A percentile compares a stretch with the other conserved stretches of the same genome.
Evolutionary conservation across 2,888 invertebrate species (phyloP).

Genomic region (Philereme transversata): DNA sequence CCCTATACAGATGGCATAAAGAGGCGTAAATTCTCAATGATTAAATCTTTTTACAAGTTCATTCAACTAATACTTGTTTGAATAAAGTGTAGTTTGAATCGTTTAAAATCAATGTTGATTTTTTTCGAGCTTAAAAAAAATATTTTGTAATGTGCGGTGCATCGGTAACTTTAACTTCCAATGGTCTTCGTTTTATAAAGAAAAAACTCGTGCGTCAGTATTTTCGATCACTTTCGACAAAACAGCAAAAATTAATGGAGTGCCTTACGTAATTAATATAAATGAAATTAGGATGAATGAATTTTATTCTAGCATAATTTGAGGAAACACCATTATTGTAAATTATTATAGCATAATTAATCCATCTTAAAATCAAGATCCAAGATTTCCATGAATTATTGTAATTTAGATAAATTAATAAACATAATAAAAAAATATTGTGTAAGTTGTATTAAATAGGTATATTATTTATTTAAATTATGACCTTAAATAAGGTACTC

Average conservation of each 20-base stretch:
- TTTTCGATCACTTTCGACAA: slow-evolving; percentile 74
- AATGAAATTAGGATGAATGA: slow-evolving; percentile 81
- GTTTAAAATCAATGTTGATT: slow-evolving; percentile 32
- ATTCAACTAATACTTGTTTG: not conserved
- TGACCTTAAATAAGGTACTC: slow-evolving; percentile 1
- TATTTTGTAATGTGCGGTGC: slow-evolving; percentile 59
- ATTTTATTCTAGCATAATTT: slow-evolving; percentile 83
- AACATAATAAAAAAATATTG: slow-evolving; percentile 16
- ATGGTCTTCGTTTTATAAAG: slow-evolving; percentile 74
- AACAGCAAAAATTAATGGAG: slow-evolving; percentile 82
- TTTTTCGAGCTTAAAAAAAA: slow-evolving; percentile 54
- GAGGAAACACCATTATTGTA: slow-evolving; percentile 78
- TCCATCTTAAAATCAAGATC: slow-evolving; percentile 67
- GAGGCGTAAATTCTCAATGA: slow-evolving; percentile 1
- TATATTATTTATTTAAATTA: slow-evolving; percentile 13
- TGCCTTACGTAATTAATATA: slow-evolving; percentile 84
- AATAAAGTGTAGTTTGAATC: slow-evolving; percentile 5
- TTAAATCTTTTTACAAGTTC: too few relatives aligned
- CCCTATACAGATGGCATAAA: not conserved
- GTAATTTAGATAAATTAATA: slow-evolving; percentile 33
- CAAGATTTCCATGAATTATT: slow-evolving; percentile 66
- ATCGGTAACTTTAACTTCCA: slow-evolving; percentile 70
- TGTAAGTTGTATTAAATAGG: slow-evolving; percentile 20
- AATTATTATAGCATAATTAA: slow-evolving; percentile 73
- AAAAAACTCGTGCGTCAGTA: slow-evolving; percentile 60